Percentiles rank a stretch among this genome's conserved stretches.
Conservation (phyloP, 2,888 invertebrate genomes). For the Rapana venosa region DNA sequence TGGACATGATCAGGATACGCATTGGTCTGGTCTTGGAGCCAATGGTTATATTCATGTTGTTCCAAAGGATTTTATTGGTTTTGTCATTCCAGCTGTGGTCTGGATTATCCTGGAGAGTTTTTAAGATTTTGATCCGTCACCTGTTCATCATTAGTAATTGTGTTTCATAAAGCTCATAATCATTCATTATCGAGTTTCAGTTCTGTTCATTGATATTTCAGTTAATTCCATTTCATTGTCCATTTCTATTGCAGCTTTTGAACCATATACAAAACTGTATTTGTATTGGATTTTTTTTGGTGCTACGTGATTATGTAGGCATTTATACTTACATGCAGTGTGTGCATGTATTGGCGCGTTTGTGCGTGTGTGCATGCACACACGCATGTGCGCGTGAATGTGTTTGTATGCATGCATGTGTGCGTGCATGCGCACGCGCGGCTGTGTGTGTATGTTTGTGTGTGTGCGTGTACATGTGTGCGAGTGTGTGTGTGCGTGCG, state of each 20-base stretch:
- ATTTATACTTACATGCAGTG: neutral
- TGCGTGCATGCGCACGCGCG: neutral
- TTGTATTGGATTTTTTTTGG: neutral
- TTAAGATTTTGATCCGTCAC: neutral
- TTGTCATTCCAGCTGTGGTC: too few relatives aligned
- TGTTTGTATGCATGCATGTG: neutral
- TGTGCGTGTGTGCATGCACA: neutral
- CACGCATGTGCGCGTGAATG: neutral
- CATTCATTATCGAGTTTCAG: neutral
- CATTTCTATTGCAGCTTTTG: neutral
- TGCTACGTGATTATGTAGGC: neutral
- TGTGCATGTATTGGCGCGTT: neutral
- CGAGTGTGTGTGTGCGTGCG: too few relatives aligned
- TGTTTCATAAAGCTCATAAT: neutral
- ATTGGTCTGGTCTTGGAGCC: too few relatives aligned
- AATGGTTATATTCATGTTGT: too few relatives aligned
- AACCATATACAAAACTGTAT: neutral
- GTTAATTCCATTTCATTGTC: neutral
- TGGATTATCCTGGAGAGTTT: too few relatives aligned
- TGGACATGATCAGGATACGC: too few relatives aligned
- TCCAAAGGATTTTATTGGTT: too few relatives aligned
- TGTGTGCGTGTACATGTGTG: too few relatives aligned
- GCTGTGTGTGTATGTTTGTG: too few relatives aligned
- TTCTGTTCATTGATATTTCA: neutral
- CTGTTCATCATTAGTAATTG: neutral